Conservation (phyloP, 2,888 invertebrate species). For the Habrosyne pyritoides region DNA sequence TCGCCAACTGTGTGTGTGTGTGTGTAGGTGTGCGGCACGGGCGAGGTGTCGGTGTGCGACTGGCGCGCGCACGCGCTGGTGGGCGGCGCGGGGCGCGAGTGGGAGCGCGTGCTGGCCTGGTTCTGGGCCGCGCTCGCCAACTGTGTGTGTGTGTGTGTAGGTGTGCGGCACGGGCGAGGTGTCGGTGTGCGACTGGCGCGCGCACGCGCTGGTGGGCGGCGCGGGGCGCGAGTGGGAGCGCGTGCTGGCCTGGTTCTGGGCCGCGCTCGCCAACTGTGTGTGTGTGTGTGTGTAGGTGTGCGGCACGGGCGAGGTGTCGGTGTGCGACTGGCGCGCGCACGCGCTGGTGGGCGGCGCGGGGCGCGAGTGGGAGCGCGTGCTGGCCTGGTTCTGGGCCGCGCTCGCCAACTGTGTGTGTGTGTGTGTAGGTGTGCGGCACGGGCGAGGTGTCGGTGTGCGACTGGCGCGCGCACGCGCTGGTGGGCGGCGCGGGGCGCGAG, state of each 20-base stretch:
- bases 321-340: not conserved
- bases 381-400: no score
- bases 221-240: slow-evolving; percentile 61
- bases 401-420: slow-evolving; percentile 71
- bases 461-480: slow-evolving; percentile 81
- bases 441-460: no score
- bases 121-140: no score
- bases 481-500: no score
- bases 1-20: no score
- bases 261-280: no score
- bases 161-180: slow-evolving; percentile 96
- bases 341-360: not conserved
- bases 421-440: slow-evolving; percentile 88
- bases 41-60: slow-evolving; percentile 89
- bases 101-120: slow-evolving; percentile 64
- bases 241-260: slow-evolving; percentile 74
- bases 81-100: slow-evolving; percentile 89
- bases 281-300: slow-evolving; percentile 90
- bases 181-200: slow-evolving; percentile 88
- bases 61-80: no score
- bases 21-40: slow-evolving; percentile 91
- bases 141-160: slow-evolving; percentile 84
- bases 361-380: not conserved
- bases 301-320: slow-evolving; percentile 87
- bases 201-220: no score